Conservation (phyloP, 2,113 vertebrate species). For the Sorex araneus region DNA sequence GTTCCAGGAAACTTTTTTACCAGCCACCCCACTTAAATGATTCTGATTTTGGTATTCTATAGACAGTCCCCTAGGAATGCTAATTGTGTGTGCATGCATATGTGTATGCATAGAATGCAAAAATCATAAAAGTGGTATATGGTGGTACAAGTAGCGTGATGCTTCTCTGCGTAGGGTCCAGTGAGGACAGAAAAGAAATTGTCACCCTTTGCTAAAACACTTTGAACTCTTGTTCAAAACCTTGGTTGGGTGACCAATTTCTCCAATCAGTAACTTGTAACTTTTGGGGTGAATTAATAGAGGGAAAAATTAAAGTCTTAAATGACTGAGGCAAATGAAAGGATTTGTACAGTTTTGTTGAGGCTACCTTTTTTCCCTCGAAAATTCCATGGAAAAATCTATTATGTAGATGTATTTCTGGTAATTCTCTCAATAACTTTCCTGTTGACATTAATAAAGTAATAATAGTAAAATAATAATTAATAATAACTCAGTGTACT, state of each 20-base stretch:
- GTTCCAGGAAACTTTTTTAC: not conserved
- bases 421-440: slow-evolving; percentile 43
- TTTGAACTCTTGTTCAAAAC: not conserved
- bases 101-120: not conserved
- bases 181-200: not conserved
- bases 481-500: not conserved
- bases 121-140: not conserved
- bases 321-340: not conserved
- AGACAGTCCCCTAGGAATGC: not conserved
- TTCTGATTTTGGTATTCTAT: not conserved
- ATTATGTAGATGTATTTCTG: not conserved
- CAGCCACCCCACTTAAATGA: not conserved
- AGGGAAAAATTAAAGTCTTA: not conserved
- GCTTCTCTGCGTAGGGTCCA: not conserved
- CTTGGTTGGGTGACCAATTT: not conserved
- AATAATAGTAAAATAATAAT: not conserved
- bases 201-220: not conserved
- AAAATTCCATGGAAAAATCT: not conserved
- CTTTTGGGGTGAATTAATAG: not conserved
- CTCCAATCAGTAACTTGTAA: slow-evolving; percentile 27
- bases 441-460: not conserved
- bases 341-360: slow-evolving; percentile 29
- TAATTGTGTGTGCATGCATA: not conserved
- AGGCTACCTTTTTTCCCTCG: slow-evolving; percentile 14
- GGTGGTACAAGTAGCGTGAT: not conserved